Percentiles rank a stretch among this genome's conserved stretches.
These are phyloP conservation scores for Listronotus oregonensis DNA, from an alignment of 1,140 invertebrate genomes.

Conservation along the genomic window DNA sequence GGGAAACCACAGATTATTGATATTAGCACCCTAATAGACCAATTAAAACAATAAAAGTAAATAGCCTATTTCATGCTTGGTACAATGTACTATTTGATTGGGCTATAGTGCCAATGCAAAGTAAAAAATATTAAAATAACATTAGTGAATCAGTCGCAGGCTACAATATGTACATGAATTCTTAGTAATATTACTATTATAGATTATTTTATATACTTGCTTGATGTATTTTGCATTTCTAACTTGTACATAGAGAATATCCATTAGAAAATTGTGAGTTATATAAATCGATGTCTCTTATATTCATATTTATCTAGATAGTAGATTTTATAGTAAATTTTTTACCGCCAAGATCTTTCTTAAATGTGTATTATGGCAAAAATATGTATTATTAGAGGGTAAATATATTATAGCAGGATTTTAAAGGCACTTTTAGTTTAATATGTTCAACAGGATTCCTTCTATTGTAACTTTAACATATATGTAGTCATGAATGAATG, in stretches of 20 bases:
- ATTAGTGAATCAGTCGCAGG: constrained; percentile 46
- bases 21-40: no score
- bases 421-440: no score
- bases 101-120: no score
- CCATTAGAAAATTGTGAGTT: constrained; percentile 21
- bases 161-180: constrained; percentile 56
- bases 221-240: constrained; percentile 49
- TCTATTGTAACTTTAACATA: no score
- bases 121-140: constrained; percentile 18
- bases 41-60: no score
- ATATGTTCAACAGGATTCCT: no score
- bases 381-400: not conserved
- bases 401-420: not conserved
- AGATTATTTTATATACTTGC: constrained; percentile 58
- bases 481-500: no score
- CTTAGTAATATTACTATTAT: constrained; percentile 43
- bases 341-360: constrained; percentile 32
- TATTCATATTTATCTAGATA: constrained; percentile 27
- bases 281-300: constrained; percentile 28
- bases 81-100: no score
- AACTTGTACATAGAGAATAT: not conserved
- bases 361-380: constrained; percentile 16
- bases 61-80: no score
- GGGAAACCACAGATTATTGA: no score
- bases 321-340: constrained; percentile 25